Percentiles rank a stretch among this genome's conserved stretches.
phyloP scores from a whole-genome alignment of 35 echinoderm and acorn worm genomes.

The Lytechinus variegatus region DNA sequence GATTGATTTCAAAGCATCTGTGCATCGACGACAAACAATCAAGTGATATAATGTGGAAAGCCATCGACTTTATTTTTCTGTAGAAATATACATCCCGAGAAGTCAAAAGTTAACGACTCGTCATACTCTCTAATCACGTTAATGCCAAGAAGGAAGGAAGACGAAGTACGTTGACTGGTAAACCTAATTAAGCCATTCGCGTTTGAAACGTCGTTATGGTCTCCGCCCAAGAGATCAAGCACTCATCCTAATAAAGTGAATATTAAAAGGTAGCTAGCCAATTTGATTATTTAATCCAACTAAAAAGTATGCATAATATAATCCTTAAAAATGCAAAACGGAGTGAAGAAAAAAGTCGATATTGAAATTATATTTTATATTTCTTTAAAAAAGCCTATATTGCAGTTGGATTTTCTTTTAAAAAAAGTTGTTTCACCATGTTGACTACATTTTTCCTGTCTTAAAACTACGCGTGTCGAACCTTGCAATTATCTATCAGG shows the following conservation, averaged over 20 bases:
- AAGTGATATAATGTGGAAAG: neutral
- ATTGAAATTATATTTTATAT: too few relatives aligned
- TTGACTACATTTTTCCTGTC: too few relatives aligned
- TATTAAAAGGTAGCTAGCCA: neutral
- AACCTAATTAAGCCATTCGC: neutral
- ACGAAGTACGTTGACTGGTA: neutral
- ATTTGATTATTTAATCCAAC: neutral
- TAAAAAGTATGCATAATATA: neutral
- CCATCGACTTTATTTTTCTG: neutral
- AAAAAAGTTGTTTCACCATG: too few relatives aligned
- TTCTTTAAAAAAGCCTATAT: too few relatives aligned
- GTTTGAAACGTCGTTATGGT: neutral
- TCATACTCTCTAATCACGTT: neutral
- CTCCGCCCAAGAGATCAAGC: neutral
- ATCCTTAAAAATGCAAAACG: too few relatives aligned
- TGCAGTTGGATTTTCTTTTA: too few relatives aligned
- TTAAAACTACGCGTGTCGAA: too few relatives aligned
- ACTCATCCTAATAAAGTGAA: neutral
- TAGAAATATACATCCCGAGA: neutral
- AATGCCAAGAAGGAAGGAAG: neutral
- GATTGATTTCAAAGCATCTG: neutral
- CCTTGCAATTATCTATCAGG: too few relatives aligned
- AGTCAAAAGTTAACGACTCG: neutral
- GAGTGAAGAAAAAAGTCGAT: too few relatives aligned
- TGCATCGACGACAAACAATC: constrained; percentile 1